Conservation (phyloP, 53 echinoderm and acorn worm genomes). For the Stichopus horrens region DNA sequence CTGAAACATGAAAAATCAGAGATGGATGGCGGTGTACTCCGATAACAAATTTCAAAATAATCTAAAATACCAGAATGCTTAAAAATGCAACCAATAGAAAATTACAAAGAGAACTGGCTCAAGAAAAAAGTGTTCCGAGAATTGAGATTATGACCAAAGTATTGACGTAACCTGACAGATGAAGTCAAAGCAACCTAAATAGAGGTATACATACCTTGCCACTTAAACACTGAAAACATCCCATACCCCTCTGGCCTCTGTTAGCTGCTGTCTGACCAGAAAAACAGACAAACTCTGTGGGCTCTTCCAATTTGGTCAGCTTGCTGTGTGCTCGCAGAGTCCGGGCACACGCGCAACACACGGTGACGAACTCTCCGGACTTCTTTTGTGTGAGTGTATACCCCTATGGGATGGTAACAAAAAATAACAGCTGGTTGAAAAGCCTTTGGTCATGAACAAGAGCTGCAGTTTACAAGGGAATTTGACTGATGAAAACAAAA, state of each 20-base stretch:
- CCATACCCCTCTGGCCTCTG: conserved; percentile 69
- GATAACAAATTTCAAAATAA: too few relatives aligned
- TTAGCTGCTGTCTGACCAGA: conserved; percentile 68
- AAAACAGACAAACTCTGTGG: conserved; percentile 69
- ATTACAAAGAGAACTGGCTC: neutral
- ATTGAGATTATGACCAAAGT: too few relatives aligned
- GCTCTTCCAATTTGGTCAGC: conserved; percentile 64
- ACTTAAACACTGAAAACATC: conserved; percentile 90
- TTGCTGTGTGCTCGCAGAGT: conserved; percentile 77
- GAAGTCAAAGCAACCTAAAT: too few relatives aligned
- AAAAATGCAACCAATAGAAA: too few relatives aligned
- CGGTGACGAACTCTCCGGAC: conserved; percentile 56
- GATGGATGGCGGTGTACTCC: too few relatives aligned
- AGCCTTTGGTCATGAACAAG: too few relatives aligned
- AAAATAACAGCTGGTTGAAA: neutral
- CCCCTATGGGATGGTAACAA: conserved; percentile 55
- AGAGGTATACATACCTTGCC: conserved; percentile 70
- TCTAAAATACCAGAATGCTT: too few relatives aligned
- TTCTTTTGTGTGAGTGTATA: conserved; percentile 58
- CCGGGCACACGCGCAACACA: conserved; percentile 84
- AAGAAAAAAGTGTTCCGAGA: neutral
- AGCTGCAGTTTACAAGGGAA: too few relatives aligned
- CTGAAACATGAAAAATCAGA: too few relatives aligned
- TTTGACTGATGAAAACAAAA: too few relatives aligned
- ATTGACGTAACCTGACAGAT: too few relatives aligned